Conservation (phyloP, 1,140 invertebrate species). For the Brachystomella parvula region DNA sequence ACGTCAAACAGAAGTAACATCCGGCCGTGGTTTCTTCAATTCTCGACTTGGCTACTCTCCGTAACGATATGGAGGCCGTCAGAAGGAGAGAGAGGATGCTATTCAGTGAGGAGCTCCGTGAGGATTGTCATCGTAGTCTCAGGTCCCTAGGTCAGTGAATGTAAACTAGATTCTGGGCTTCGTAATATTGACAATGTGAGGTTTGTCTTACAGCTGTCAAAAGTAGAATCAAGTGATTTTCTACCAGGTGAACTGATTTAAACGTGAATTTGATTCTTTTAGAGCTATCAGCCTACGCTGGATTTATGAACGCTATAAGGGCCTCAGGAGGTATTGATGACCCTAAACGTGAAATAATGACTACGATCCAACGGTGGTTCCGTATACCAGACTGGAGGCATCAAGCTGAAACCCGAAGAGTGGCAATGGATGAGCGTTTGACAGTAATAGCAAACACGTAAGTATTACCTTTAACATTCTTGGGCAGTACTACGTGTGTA, state of each 20-base stretch:
- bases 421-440: not conserved
- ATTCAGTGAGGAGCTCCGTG: not conserved
- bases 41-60: not conserved
- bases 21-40: too few species aligned
- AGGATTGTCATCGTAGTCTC: not conserved
- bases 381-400: not conserved
- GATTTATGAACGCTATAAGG: not conserved
- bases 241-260: not conserved
- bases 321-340: not conserved
- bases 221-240: not conserved
- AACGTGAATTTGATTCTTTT: not conserved
- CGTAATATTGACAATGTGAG: not conserved
- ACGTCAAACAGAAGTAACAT: too few species aligned
- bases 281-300: not conserved
- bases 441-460: not conserved
- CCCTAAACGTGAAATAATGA: not conserved
- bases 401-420: not conserved
- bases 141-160: not conserved
- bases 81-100: not conserved
- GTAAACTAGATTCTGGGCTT: not conserved
- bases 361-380: not conserved
- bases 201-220: not conserved
- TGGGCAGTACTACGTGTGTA: too few species aligned
- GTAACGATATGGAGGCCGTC: not conserved
- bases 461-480: not conserved